Evolutionary conservation across 2,888 invertebrate species (phyloP).

Genomic region (Opisthograptis luteolata): DNA sequence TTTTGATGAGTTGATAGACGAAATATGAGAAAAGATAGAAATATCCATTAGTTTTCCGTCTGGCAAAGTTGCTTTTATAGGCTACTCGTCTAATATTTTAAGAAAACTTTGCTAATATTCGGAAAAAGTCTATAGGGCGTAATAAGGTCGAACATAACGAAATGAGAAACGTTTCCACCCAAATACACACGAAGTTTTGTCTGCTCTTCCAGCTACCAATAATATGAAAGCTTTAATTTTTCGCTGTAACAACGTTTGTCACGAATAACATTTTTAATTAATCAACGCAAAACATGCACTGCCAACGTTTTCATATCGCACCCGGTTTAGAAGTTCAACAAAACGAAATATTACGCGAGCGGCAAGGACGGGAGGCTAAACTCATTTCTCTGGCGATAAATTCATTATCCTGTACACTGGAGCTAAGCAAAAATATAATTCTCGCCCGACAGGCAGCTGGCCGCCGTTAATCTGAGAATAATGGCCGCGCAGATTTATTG

Average conservation of each 20-base stretch:
- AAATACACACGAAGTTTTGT: neutral
- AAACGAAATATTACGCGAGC: conserved; percentile 36
- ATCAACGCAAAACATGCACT: conserved; percentile 24
- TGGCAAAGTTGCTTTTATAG: conserved; percentile 1
- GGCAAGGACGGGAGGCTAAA: conserved; percentile 23
- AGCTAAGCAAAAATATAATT: conserved; percentile 39
- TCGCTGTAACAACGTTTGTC: conserved; percentile 8
- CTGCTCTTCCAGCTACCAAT: no score
- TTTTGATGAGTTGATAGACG: conserved; percentile 1
- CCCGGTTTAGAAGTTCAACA: conserved; percentile 32
- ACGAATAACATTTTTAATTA: conserved; percentile 33
- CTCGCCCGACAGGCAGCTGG: conserved; percentile 37
- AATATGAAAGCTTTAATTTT: conserved; percentile 11
- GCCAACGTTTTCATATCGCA: conserved; percentile 30
- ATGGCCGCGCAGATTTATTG: conserved; percentile 38
- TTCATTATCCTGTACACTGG: conserved; percentile 38
- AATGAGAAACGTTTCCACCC: neutral
- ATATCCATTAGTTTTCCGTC: conserved; percentile 2
- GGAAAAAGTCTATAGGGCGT: neutral
- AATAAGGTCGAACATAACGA: conserved; percentile 2
- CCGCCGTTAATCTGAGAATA: conserved; percentile 41
- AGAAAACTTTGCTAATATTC: conserved; percentile 6
- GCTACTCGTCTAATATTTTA: conserved; percentile 7
- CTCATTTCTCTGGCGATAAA: conserved; percentile 38
- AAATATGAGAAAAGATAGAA: conserved; percentile 5